Evolutionary conservation across 2,797 vertebrate genomes (phyloP), one percentile per base, ranked within the genome.

Genomic region (Leptoclinus maculatus): DNA sequence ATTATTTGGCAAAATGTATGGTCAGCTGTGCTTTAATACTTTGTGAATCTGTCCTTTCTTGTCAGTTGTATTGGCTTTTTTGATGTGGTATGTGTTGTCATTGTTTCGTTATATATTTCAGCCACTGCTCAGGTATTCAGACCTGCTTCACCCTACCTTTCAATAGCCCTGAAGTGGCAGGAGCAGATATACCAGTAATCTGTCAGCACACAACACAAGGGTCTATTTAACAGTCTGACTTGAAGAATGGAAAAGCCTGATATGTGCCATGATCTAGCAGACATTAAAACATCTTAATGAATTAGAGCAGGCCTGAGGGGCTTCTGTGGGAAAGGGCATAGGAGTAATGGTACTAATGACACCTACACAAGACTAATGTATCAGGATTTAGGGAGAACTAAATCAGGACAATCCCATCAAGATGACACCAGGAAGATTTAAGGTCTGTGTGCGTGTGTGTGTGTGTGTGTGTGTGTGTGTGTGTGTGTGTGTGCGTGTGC

Each of bases 281-380:
- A 92, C 88, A 92, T 94, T 94, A 93, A 93, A 93, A 85, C 84
- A 81, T 85, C 81, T 90, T 91, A 84, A 94, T 93, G 89, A 91
- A 95, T 94, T 89, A 92, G 76, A 90, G 74, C 71, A 49, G 54
- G 80, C 89, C 88, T 84, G 78, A 49, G 84, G 91, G 90, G 87
- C 79, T 83, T 91, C 87, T 83, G 78, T 87, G 85, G 83, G 83
- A 90, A 91, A 90, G 87, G 88, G 89, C 81, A 87, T 78, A 66
- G 80, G 80, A 93, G 87, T 92, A 91, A 94, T 91, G 83, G 77
- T 82, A 89, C 89, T 89, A 87, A 89, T 90, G 90, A 89, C 84
- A 88, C 72, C 73, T 56, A 80, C 87, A 80, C 77, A 91, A 92
- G 92, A 87, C 76, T 57, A 82, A 94, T 94, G 80, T 67, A 79